A percentile compares a stretch with the other conserved stretches of the same genome.
These are phyloP conservation scores for Notocelia uddmanniana DNA, from an alignment of 2,888 invertebrate genomes.

Conservation along the genomic window DNA sequence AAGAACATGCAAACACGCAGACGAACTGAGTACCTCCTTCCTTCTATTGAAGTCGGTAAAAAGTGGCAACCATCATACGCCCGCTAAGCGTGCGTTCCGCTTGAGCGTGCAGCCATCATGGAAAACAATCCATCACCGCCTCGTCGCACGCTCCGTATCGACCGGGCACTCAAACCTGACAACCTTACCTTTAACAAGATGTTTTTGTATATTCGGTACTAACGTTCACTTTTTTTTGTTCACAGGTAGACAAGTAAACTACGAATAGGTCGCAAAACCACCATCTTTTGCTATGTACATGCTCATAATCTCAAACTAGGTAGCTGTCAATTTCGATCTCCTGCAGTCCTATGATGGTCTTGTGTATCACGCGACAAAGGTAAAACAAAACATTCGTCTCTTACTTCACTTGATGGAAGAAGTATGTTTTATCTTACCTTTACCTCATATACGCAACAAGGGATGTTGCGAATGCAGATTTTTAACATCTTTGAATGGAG, in stretches of 20 bases:
- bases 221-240: slow-evolving; percentile 50
- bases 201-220: neutral
- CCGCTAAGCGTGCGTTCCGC: too few relatives aligned
- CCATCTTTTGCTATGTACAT: slow-evolving; percentile 55
- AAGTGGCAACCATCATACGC: too few relatives aligned
- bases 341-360: slow-evolving; percentile 19
- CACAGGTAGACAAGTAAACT: slow-evolving; percentile 69
- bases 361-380: neutral
- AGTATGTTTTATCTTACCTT: slow-evolving; percentile 7
- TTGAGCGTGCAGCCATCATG: too few relatives aligned
- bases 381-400: slow-evolving; percentile 1
- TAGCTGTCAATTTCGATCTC: slow-evolving; percentile 61
- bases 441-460: neutral
- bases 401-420: neutral
- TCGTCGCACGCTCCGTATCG: too few relatives aligned
- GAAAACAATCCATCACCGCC: too few relatives aligned
- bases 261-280: slow-evolving; percentile 51
- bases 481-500: neutral
- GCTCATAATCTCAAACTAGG: slow-evolving; percentile 66
- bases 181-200: neutral
- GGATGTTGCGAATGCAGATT: slow-evolving; percentile 2
- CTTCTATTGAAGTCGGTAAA: too few relatives aligned
- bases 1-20: too few relatives aligned
- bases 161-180: too few relatives aligned
- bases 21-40: too few relatives aligned